Evolutionary conservation across 2,888 invertebrate genomes (phyloP), one percentile per base, ranked within the genome.

Genomic region (Tetranychus piercei): DNA sequence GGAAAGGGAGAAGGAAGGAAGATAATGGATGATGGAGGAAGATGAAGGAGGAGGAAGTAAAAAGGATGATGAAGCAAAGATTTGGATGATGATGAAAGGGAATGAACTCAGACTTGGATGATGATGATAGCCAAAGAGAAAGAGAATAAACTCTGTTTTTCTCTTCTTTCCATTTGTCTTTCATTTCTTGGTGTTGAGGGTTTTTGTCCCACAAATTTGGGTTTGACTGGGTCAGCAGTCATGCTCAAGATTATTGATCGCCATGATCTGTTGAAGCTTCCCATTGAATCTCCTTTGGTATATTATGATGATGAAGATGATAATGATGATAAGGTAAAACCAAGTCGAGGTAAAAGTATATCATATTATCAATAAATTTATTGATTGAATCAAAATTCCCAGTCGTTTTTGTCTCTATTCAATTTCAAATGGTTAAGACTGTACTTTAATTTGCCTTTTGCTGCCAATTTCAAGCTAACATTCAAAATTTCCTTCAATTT

Each of bases 81-180:
- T 66, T 66, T 66, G 66, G 20, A 66, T 7, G 66, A 66, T 66
- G 66, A n/a, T 64, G 65, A 67, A 67, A 69, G 69, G 34, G 69
- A 69, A 23, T 23, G 69, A 69, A 69, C 20, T 55, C 20, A 69
- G 69, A 23, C 34, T 69, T 66, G 66, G 69, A 23, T 20, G 69
- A 69, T 23, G 69, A 20, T 69, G 69, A 69, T 67, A 22, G 22
- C 20, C 9, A 20, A 22, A 69, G 69, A 69, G 8, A 69, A 22
- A 69, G 69, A 69, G 69, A 69, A 22, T 20, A 22, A 69, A 55
- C 11, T 55, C 55, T 4, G 11, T 55, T 55, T 55, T 55, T 55
- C 55, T 55, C 55, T 55, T 55, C 55, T 9, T 1, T 55, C 15
- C 15, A 15, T 15, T 15, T 55, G 55, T 55, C 55, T 55, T 55